Conservation (phyloP, 2,888 invertebrate species). For the Timandra comae region DNA sequence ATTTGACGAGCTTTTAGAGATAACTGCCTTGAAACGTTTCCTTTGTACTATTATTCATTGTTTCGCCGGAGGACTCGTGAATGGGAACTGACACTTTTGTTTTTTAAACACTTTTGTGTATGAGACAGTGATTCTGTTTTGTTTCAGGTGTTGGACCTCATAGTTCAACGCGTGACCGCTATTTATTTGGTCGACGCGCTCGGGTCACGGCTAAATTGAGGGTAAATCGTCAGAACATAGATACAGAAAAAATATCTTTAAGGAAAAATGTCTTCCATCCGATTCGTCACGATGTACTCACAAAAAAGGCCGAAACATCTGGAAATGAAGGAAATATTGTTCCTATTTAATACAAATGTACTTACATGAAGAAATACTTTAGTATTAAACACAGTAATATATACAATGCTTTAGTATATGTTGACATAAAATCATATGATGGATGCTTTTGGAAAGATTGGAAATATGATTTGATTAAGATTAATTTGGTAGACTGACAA, state of each 20-base stretch:
- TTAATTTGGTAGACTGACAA: too few relatives aligned
- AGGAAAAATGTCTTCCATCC: too few relatives aligned
- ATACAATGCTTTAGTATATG: too few relatives aligned
- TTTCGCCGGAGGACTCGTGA: slow-evolving; percentile 43
- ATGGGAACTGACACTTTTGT: slow-evolving; percentile 40
- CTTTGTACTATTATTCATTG: slow-evolving; percentile 66
- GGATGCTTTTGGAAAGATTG: too few relatives aligned
- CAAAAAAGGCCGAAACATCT: neutral
- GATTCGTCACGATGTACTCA: too few relatives aligned
- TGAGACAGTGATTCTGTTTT: slow-evolving; percentile 38
- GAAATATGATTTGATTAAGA: too few relatives aligned
- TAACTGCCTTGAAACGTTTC: slow-evolving; percentile 60
- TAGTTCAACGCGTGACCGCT: slow-evolving; percentile 6
- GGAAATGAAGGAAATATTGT: too few relatives aligned
- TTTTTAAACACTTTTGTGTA: slow-evolving; percentile 30
- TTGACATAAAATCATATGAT: too few relatives aligned
- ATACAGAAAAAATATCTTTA: too few relatives aligned
- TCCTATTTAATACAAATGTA: too few relatives aligned
- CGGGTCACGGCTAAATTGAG: neutral
- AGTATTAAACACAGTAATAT: neutral
- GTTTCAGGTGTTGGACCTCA: slow-evolving; percentile 26
- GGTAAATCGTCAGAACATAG: too few relatives aligned
- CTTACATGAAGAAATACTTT: neutral
- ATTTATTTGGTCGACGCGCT: neutral
- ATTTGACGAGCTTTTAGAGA: slow-evolving; percentile 66